Conservation (phyloP, 1,140 invertebrate genomes). For the Cydia amplana region DNA sequence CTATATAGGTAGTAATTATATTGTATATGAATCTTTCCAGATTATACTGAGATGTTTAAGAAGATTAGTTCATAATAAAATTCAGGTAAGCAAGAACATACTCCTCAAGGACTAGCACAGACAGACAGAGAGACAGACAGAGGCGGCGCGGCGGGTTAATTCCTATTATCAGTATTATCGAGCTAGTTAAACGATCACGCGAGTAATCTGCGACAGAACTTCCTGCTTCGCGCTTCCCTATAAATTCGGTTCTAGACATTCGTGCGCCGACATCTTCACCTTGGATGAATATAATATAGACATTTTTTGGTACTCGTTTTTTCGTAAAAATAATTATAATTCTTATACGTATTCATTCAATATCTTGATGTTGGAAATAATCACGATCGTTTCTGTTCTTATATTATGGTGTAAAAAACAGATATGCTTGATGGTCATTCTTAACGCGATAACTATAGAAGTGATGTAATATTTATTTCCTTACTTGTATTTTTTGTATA, state of each 20-base stretch:
- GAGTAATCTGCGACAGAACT: slow-evolving; percentile 56
- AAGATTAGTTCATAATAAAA: slow-evolving; percentile 44
- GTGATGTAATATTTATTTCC: slow-evolving; percentile 59
- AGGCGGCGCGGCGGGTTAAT: slow-evolving; percentile 14
- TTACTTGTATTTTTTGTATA: slow-evolving; percentile 46
- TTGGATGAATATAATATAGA: slow-evolving; percentile 63
- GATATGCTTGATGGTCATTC: slow-evolving; percentile 52
- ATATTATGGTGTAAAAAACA: slow-evolving; percentile 44
- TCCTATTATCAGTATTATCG: slow-evolving; percentile 22
- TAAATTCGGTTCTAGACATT: slow-evolving; percentile 59
- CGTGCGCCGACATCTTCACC: slow-evolving; percentile 67
- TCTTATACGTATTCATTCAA: slow-evolving; percentile 67
- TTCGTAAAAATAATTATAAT: slow-evolving; percentile 62
- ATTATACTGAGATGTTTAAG: slow-evolving; percentile 2
- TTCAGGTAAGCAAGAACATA: not conserved
- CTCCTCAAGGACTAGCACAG: slow-evolving; percentile 3
- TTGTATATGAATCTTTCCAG: slow-evolving; percentile 5
- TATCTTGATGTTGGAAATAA: slow-evolving; percentile 62
- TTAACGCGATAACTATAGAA: slow-evolving; percentile 53
- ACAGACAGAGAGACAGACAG: not conserved
- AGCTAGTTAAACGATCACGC: slow-evolving; percentile 25
- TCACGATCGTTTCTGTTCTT: slow-evolving; percentile 60
- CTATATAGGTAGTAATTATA: not conserved
- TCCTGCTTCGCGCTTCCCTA: slow-evolving; percentile 66
- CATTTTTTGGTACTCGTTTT: slow-evolving; percentile 65